phyloP scores from a whole-genome alignment of 2,888 invertebrate genomes.

The Drosophila paramelanica region DNA sequence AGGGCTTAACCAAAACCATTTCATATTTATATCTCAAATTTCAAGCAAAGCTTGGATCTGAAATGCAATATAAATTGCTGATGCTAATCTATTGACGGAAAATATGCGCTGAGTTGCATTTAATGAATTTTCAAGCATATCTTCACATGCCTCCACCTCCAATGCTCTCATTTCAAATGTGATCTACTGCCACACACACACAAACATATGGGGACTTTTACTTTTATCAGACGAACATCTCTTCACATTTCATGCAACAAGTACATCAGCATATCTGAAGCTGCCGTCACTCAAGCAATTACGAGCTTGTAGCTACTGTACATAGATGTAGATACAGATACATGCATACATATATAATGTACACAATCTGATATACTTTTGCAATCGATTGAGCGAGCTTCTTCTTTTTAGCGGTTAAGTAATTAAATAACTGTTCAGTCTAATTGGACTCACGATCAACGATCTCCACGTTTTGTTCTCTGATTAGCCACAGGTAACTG shows the following conservation, averaged over 20 bases:
- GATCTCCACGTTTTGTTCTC: conserved; percentile 13
- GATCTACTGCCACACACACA: conserved; percentile 43
- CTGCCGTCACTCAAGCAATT: conserved; percentile 51
- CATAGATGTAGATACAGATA: conserved; percentile 32
- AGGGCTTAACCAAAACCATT: no score
- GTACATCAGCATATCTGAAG: conserved; percentile 45
- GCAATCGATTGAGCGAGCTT: conserved; percentile 22
- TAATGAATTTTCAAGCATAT: conserved; percentile 45
- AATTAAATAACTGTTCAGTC: conserved; percentile 37
- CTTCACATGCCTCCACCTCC: conserved; percentile 27
- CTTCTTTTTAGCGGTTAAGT: conserved; percentile 10
- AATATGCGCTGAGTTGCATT: conserved; percentile 57
- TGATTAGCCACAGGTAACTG: conserved; percentile 31
- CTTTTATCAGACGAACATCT: conserved; percentile 51
- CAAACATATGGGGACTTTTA: conserved; percentile 38
- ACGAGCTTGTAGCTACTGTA: conserved; percentile 61
- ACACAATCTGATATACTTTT: conserved; percentile 12
- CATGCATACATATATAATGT: conserved; percentile 1
- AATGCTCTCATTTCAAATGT: conserved; percentile 48
- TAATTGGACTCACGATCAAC: conserved; percentile 55
- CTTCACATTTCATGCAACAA: conserved; percentile 47
- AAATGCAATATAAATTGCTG: background rate
- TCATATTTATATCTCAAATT: conserved; percentile 10
- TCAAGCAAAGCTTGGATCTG: conserved; percentile 2
- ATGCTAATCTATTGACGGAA: conserved; percentile 39